phyloP scores from a whole-genome alignment of 92 coral and sea anemone genomes.

The Epizoanthus ramosus region DNA sequence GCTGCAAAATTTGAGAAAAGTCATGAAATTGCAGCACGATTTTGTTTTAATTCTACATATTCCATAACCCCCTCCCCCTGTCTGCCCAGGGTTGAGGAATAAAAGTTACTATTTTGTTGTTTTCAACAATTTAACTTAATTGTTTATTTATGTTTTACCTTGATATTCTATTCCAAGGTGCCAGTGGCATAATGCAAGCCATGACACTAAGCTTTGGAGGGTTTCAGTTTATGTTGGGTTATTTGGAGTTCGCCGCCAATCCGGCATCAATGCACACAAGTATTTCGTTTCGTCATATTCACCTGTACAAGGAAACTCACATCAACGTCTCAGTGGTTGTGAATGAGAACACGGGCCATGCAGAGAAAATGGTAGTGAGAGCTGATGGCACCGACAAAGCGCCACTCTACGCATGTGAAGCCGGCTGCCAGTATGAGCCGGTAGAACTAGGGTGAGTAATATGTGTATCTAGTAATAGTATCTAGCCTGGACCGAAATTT shows the following conservation, averaged over 20 bases:
- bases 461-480: no score
- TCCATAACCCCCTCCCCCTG: no score
- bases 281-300: slow-evolving; percentile 88
- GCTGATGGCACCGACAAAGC: slow-evolving; percentile 74
- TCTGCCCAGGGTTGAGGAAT: no score
- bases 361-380: slow-evolving; percentile 80
- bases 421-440: slow-evolving; percentile 97
- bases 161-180: slow-evolving; percentile 56
- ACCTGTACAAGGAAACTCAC: slow-evolving; percentile 76
- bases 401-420: slow-evolving; percentile 95
- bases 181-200: slow-evolving; percentile 85
- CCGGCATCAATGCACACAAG: slow-evolving; percentile 98
- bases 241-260: slow-evolving; percentile 95
- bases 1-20: no score
- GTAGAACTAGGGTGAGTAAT: slow-evolving; percentile 87
- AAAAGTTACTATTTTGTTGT: no score
- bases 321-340: slow-evolving; percentile 80
- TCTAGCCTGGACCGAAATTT: no score
- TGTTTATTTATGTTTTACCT: no score
- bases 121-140: no score
- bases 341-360: slow-evolving; percentile 89
- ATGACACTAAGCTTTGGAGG: slow-evolving; percentile 97
- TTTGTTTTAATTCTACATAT: no score
- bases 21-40: no score
- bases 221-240: slow-evolving; percentile 90